phyloP scores from a whole-genome alignment of 2,113 vertebrate species.

The Aix galericulata region DNA sequence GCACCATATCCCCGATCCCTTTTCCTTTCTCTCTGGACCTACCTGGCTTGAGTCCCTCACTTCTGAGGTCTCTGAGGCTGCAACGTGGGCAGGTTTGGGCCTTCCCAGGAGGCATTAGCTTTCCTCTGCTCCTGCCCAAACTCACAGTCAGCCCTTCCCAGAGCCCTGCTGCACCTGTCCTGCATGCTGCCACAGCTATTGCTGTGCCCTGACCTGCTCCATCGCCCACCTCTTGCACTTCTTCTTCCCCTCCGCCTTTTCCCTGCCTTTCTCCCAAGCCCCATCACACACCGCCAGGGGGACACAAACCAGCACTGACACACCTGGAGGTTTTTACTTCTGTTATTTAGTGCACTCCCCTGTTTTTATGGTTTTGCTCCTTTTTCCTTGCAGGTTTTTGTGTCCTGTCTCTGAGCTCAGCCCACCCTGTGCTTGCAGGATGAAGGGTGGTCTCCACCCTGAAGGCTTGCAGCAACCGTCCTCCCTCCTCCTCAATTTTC shows the following conservation, averaged over 20 bases:
- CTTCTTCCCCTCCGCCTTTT: not conserved
- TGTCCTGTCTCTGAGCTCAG: not conserved
- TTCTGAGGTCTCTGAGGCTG: not conserved
- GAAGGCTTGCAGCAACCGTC: not conserved
- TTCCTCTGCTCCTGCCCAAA: not conserved
- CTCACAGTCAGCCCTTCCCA: rapidly evolving
- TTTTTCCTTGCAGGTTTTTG: not conserved
- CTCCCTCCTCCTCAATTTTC: not conserved
- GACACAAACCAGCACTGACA: not conserved
- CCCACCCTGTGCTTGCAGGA: not conserved
- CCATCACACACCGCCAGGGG: not conserved
- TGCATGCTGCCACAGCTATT: rapidly evolving
- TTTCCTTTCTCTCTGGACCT: not conserved
- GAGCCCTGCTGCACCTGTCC: not conserved
- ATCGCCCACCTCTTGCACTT: not conserved
- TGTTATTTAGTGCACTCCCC: not conserved
- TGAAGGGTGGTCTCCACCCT: not conserved
- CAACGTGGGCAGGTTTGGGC: not conserved
- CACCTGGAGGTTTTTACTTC: not conserved
- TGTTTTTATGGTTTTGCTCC: not conserved
- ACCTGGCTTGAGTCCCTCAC: not conserved
- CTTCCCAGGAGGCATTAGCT: not conserved
- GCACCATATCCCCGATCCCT: not conserved
- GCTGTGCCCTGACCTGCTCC: not conserved
- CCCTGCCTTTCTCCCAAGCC: not conserved